Evolutionary conservation across 2,888 invertebrate genomes (phyloP).

Genomic region (Timandra comae): DNA sequence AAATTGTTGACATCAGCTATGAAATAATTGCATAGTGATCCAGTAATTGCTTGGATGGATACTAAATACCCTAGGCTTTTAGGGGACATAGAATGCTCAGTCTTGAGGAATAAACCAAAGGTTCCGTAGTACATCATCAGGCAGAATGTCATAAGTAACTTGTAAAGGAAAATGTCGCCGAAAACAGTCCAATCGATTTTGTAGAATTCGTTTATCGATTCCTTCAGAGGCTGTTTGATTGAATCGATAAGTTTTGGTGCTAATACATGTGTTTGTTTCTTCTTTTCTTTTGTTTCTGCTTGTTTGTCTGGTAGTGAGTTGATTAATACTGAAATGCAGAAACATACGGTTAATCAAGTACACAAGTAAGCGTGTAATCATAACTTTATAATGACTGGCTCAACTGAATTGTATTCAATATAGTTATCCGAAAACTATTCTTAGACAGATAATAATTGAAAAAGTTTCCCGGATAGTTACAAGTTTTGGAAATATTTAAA

Average conservation of each 20-base stretch:
- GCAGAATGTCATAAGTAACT: conserved; percentile 66
- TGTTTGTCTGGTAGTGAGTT: conserved; percentile 26
- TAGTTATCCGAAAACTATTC: too few relatives aligned
- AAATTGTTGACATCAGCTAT: conserved; percentile 54
- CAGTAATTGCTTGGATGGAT: conserved; percentile 65
- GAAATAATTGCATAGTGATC: conserved; percentile 58
- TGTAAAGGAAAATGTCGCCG: conserved; percentile 69
- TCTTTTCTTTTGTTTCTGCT: conserved; percentile 16
- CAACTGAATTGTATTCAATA: too few relatives aligned
- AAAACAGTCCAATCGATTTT: conserved; percentile 68
- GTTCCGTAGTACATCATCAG: conserved; percentile 66
- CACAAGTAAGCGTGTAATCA: not conserved
- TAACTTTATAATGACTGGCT: too few relatives aligned
- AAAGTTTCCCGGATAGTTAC: too few relatives aligned
- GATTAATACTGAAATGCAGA: conserved; percentile 32
- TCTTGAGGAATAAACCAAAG: conserved; percentile 61
- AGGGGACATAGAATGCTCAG: conserved; percentile 59
- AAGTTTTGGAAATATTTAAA: too few relatives aligned
- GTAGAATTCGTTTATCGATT: conserved; percentile 53
- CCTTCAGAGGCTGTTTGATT: conserved; percentile 28
- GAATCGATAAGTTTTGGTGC: conserved; percentile 28
- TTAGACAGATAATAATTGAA: too few relatives aligned
- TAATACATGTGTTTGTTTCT: conserved; percentile 1
- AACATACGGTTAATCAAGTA: too few relatives aligned
- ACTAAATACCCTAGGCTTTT: conserved; percentile 72